phyloP scores from a whole-genome alignment of 2,888 invertebrate species.

The Lordiphosa fenestrarum region DNA sequence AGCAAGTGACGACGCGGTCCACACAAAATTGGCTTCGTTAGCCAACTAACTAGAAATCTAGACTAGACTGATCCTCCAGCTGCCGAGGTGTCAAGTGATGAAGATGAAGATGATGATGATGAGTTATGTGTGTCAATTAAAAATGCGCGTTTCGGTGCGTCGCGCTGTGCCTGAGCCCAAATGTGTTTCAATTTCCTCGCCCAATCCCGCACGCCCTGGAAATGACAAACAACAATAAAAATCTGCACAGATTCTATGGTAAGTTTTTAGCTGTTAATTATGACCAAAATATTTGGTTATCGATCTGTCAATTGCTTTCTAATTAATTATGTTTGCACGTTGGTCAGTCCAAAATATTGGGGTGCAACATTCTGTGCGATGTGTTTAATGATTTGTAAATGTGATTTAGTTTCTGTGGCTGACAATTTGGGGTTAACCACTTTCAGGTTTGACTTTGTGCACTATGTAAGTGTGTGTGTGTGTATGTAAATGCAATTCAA shows the following conservation, averaged over 20 bases:
- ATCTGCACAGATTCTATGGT: constrained; percentile 3
- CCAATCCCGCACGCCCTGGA: no score
- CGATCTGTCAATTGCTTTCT: constrained; percentile 44
- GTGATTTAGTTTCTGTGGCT: constrained; percentile 31
- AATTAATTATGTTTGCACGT: constrained; percentile 61
- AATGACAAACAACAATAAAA: no score
- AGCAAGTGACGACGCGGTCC: constrained; percentile 26
- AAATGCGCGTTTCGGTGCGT: constrained; percentile 62
- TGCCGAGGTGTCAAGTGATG: constrained; percentile 54
- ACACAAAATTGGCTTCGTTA: constrained; percentile 44
- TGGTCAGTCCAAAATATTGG: constrained; percentile 12
- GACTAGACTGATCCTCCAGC: constrained; percentile 16
- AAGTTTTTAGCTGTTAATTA: constrained; percentile 10
- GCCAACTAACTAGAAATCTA: constrained; percentile 15
- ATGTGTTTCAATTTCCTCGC: no score
- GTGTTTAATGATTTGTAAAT: constrained; percentile 54
- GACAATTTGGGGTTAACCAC: constrained; percentile 20
- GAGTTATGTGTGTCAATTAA: constrained; percentile 64
- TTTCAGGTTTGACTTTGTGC: constrained; percentile 13
- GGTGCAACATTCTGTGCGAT: constrained; percentile 19
- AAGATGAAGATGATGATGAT: no score
- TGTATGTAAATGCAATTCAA: no score
- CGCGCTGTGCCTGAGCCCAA: constrained; percentile 26
- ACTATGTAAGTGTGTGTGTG: no score
- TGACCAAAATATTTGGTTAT: neutral